Percentiles rank a stretch among this genome's conserved stretches.
Conservation (phyloP, 2,888 invertebrate species). For the Leptinotarsa tumamoca region DNA sequence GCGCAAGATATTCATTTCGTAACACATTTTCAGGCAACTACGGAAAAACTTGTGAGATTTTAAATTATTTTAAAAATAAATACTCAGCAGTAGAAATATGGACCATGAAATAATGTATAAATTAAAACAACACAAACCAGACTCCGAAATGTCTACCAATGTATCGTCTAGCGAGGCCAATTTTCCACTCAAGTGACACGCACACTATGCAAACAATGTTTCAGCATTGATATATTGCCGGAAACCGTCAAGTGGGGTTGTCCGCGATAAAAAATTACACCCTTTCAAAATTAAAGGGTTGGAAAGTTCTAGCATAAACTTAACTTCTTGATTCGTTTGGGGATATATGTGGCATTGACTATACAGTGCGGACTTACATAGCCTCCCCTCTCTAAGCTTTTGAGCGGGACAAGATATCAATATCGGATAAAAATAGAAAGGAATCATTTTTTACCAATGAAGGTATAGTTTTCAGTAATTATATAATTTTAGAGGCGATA, state of each 20-base stretch:
- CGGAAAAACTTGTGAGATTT: too few relatives aligned
- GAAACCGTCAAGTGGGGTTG: not conserved
- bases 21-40: too few relatives aligned
- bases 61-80: too few relatives aligned
- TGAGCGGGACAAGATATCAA: too few relatives aligned
- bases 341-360: not conserved
- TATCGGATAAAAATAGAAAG: too few relatives aligned
- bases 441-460: too few relatives aligned
- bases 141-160: constrained; percentile 1
- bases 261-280: constrained; percentile 4
- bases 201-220: constrained; percentile 9
- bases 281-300: not conserved
- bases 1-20: too few relatives aligned
- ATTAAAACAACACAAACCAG: not conserved
- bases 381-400: too few relatives aligned
- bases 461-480: too few relatives aligned
- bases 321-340: not conserved
- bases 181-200: constrained; percentile 3
- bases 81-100: not conserved
- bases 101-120: not conserved
- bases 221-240: constrained; percentile 6
- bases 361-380: not conserved
- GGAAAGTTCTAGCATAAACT: not conserved
- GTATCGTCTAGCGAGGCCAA: constrained; percentile 3
- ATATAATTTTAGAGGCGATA: too few relatives aligned